Percentiles rank a stretch among this genome's conserved stretches.
Evolutionary conservation across 2,797 vertebrate species (phyloP).

Genomic region (Cossypha heuglini): DNA sequence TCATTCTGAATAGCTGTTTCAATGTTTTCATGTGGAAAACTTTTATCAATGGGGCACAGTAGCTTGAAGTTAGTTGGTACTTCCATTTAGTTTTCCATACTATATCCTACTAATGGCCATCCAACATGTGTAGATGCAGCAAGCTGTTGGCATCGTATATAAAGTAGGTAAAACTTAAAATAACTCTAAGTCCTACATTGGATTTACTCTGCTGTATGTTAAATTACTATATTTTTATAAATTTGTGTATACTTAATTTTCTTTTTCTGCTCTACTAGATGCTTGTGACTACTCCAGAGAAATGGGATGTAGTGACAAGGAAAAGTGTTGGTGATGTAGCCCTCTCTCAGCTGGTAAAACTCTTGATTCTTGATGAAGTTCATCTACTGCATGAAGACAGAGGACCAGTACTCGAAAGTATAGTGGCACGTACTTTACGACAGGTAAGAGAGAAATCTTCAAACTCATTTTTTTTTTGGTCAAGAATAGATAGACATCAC

Average conservation of each 20-base stretch:
- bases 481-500: neutral
- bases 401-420: slow-evolving; percentile 96
- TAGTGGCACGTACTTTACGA: slow-evolving; percentile 93
- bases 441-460: slow-evolving; percentile 79
- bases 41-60: neutral
- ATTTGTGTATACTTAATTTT: neutral
- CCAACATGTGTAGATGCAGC: neutral
- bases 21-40: neutral
- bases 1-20: neutral
- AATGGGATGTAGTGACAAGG: slow-evolving; percentile 99
- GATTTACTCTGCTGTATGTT: neutral
- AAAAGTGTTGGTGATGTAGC: slow-evolving; percentile 97
- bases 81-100: neutral
- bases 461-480: neutral
- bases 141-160: neutral
- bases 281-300: slow-evolving; percentile 98
- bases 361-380: slow-evolving; percentile 96
- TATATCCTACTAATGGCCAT: neutral
- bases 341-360: slow-evolving; percentile 92
- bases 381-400: slow-evolving; percentile 96
- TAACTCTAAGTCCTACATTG: neutral
- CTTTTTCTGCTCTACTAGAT: slow-evolving; percentile 77
- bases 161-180: neutral
- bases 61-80: neutral
- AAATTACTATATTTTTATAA: neutral